These are phyloP conservation scores for Cyprinus carpio DNA, from an alignment of 2,113 vertebrate genomes.

Conservation along the genomic window DNA sequence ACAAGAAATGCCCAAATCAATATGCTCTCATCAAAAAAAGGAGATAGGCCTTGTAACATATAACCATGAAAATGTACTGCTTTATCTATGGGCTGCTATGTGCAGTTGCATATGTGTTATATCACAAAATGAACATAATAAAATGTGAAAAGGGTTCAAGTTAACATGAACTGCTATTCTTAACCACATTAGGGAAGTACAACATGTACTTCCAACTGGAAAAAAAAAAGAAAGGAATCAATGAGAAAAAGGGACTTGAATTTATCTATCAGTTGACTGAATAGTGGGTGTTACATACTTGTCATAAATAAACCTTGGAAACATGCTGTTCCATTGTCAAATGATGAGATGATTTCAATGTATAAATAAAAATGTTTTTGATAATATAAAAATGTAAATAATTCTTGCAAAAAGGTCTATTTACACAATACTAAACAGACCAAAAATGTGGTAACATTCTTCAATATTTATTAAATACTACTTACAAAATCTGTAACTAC, in stretches of 20 bases:
- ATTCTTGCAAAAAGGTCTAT: too few species aligned
- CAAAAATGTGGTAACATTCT: too few species aligned
- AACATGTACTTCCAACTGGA: neutral
- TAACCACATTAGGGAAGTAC: neutral
- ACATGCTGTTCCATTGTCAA: too few species aligned
- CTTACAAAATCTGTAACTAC: too few species aligned
- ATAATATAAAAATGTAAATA: too few species aligned
- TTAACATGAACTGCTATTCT: neutral
- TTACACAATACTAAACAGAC: too few species aligned
- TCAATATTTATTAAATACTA: neutral
- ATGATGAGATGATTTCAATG: too few species aligned
- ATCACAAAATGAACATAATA: neutral
- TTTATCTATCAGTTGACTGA: neutral
- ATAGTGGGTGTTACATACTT: too few species aligned
- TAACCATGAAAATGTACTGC: slow-evolving; percentile 10
- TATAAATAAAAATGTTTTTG: too few species aligned
- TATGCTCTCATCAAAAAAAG: slow-evolving; percentile 46
- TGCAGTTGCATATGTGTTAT: neutral
- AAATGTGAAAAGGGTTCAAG: neutral
- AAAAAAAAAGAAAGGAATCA: neutral
- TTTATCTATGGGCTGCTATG: neutral
- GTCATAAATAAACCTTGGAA: too few species aligned
- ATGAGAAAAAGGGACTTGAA: neutral
- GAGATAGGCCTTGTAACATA: slow-evolving; percentile 39
- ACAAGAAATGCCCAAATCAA: slow-evolving; percentile 47